Conservation (phyloP, 2,888 invertebrate species). For the Polymixis flavicincta region DNA sequence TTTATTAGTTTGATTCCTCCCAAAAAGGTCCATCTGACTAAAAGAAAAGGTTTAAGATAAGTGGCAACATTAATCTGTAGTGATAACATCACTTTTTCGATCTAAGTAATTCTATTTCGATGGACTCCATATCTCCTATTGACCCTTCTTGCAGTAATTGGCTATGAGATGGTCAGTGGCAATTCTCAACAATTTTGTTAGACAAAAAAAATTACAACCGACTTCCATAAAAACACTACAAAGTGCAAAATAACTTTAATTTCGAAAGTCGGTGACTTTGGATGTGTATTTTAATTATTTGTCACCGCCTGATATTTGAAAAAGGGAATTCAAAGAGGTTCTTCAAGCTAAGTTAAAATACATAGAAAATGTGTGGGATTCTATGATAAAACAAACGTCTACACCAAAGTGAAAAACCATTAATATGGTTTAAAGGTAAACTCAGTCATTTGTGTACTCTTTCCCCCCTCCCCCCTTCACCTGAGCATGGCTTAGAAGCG, state of each 20-base stretch:
- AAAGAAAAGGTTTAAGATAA: conserved; percentile 27
- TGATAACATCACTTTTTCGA: conserved; percentile 27
- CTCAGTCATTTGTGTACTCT: conserved; percentile 37
- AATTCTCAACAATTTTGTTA: background rate
- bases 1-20: background rate
- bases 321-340: background rate
- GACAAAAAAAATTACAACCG: no score
- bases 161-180: background rate
- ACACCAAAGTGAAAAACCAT: conserved; percentile 21
- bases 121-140: background rate
- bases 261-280: no score
- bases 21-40: background rate
- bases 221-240: no score
- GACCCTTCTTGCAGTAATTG: background rate
- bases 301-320: no score
- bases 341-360: background rate
- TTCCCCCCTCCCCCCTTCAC: background rate
- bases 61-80: conserved; percentile 31
- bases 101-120: background rate
- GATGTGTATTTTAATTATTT: no score
- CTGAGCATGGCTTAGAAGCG: conserved; percentile 32
- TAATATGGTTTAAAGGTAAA: conserved; percentile 35
- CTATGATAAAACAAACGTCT: background rate
- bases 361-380: background rate
- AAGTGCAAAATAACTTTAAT: no score